Evolutionary conservation across 1,140 invertebrate genomes (phyloP).

Genomic region (Panagrolaimus sp.): DNA sequence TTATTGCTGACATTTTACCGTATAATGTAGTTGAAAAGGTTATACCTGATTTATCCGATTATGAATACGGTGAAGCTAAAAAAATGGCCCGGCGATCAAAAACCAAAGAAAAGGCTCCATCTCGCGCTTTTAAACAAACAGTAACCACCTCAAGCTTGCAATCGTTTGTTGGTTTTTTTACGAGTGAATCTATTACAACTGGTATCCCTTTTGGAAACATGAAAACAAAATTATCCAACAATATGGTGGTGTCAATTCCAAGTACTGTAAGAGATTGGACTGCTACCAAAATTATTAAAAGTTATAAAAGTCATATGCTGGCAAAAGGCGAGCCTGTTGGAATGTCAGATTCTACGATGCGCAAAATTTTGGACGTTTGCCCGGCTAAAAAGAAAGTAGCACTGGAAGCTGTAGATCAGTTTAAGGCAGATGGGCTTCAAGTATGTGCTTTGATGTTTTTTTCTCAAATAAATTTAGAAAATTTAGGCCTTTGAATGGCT

Average conservation of each 20-base stretch:
- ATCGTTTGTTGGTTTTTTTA: not conserved
- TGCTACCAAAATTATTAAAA: not conserved
- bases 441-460: not conserved
- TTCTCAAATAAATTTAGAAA: not conserved
- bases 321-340: not conserved
- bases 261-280: not conserved
- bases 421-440: not conserved
- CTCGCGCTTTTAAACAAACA: not conserved
- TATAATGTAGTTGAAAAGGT: not conserved
- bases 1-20: not conserved
- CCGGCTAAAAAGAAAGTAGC: not conserved
- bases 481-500: conserved; percentile 4
- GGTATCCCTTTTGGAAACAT: conserved; percentile 3
- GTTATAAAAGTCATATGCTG: not conserved
- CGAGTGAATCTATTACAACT: not conserved
- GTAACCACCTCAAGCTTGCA: not conserved
- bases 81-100: not conserved
- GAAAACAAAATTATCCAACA: not conserved
- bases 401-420: not conserved
- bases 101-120: not conserved
- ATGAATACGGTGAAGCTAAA: not conserved
- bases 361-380: not conserved
- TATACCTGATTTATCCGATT: not conserved
- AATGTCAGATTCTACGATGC: not conserved
- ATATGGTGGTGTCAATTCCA: not conserved